Conservation (phyloP, 2,797 vertebrate genomes). For the Champsocephalus gunnari region DNA sequence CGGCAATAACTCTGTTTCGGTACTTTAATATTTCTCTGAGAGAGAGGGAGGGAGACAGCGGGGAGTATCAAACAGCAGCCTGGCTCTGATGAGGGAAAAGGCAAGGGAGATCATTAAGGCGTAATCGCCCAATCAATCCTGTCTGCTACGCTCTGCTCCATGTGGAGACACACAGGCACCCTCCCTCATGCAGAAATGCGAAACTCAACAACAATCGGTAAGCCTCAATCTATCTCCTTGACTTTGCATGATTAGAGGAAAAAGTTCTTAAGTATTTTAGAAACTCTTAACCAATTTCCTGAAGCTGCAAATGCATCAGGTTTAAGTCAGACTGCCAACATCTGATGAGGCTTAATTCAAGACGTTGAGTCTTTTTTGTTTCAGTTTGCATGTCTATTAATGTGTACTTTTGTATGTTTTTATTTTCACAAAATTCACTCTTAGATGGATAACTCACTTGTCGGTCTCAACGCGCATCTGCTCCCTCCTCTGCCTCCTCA, state of each 20-base stretch:
- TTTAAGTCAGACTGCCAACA: slow-evolving; percentile 28
- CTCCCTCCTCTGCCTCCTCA: slow-evolving; percentile 96
- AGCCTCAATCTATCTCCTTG: slow-evolving; percentile 7
- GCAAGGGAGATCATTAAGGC: slow-evolving; percentile 27
- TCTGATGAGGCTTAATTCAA: slow-evolving; percentile 24
- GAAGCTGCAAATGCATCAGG: background rate
- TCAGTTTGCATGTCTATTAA: background rate
- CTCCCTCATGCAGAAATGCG: background rate
- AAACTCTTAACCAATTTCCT: background rate
- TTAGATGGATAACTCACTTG: slow-evolving; percentile 82
- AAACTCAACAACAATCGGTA: slow-evolving; percentile 15
- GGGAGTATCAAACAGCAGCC: slow-evolving; percentile 25
- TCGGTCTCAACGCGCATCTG: slow-evolving; percentile 94
- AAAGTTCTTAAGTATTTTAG: background rate
- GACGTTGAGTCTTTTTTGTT: background rate
- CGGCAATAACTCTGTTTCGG: slow-evolving; percentile 10
- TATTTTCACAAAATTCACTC: background rate
- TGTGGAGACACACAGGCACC: slow-evolving; percentile 8
- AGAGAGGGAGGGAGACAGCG: slow-evolving; percentile 19
- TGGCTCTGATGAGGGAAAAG: slow-evolving; percentile 46
- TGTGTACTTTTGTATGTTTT: background rate
- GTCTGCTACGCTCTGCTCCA: slow-evolving; percentile 19
- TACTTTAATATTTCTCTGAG: slow-evolving; percentile 22
- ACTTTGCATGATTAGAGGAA: slow-evolving; percentile 1
- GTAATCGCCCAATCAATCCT: slow-evolving; percentile 47